phyloP scores from a whole-genome alignment of 2,797 vertebrate species.

The Xyrichtys novacula region DNA sequence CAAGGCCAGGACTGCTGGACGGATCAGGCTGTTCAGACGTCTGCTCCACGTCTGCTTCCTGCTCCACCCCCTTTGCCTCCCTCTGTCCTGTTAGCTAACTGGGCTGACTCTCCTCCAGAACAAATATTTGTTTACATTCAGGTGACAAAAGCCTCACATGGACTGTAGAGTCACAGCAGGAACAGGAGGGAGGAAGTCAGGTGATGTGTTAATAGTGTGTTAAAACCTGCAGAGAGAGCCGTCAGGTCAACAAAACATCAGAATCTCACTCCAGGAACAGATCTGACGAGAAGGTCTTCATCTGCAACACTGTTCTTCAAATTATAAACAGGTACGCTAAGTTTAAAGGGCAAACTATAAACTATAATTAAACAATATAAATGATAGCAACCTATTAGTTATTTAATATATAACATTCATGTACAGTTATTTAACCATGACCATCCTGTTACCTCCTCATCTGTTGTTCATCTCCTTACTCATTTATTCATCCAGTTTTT shows the following conservation, averaged over 20 bases:
- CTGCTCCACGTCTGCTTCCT: constrained; percentile 30
- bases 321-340: too few species aligned
- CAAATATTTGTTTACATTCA: not conserved
- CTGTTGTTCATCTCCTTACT: too few species aligned
- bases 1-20: constrained; percentile 15
- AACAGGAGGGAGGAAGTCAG: not conserved
- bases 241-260: not conserved
- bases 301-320: too few species aligned
- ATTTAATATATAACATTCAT: too few species aligned
- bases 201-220: not conserved
- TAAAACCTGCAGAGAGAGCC: not conserved
- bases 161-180: not conserved
- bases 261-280: not conserved
- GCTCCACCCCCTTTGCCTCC: constrained; percentile 7
- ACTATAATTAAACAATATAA: too few species aligned
- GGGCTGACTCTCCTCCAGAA: not conserved
- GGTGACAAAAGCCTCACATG: not conserved
- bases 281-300: too few species aligned
- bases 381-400: too few species aligned
- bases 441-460: too few species aligned
- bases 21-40: constrained; percentile 53
- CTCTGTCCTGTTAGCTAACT: constrained; percentile 1
- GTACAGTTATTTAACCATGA: too few species aligned
- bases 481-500: too few species aligned
- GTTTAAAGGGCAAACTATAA: too few species aligned